phyloP scores from a whole-genome alignment of 2,888 invertebrate species.

The Drosophila peninsularis region DNA sequence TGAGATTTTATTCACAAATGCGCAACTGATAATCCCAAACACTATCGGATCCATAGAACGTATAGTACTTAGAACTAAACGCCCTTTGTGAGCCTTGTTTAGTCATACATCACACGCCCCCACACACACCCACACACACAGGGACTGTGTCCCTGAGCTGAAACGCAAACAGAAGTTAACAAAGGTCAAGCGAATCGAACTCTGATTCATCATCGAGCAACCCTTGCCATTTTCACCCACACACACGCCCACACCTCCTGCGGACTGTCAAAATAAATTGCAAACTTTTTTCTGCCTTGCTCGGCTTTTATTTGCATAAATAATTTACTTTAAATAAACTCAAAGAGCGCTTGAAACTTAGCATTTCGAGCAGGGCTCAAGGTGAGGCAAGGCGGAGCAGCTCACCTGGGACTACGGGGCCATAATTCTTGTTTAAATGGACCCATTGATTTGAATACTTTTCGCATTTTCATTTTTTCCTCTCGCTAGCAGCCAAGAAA shows the following conservation, averaged over 20 bases:
- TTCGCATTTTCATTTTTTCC: constrained; percentile 42
- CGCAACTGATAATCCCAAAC: constrained; percentile 35
- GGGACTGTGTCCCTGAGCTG: constrained; percentile 20
- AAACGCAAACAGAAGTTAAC: constrained; percentile 66
- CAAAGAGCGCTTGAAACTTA: constrained; percentile 57
- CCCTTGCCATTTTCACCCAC: constrained; percentile 50
- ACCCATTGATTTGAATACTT: constrained; percentile 70
- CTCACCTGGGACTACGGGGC: constrained; percentile 42
- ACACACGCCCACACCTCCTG: constrained; percentile 6
- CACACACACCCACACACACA: not conserved
- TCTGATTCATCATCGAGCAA: constrained; percentile 27
- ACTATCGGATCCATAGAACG: not conserved
- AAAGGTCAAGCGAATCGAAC: constrained; percentile 55
- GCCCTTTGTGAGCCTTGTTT: not conserved
- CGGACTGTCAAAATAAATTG: constrained; percentile 64
- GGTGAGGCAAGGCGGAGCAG: constrained; percentile 20
- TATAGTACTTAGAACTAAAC: too few relatives aligned
- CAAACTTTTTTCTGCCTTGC: constrained; percentile 33
- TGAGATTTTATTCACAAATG: constrained; percentile 31
- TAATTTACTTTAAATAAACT: constrained; percentile 79
- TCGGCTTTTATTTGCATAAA: constrained; percentile 71
- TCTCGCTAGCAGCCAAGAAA: constrained; percentile 2
- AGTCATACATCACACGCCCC: constrained; percentile 1
- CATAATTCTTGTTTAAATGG: constrained; percentile 72
- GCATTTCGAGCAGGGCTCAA: constrained; percentile 29